Conservation (phyloP, 2,888 invertebrate genomes). For the Steinernema carpocapsae region DNA sequence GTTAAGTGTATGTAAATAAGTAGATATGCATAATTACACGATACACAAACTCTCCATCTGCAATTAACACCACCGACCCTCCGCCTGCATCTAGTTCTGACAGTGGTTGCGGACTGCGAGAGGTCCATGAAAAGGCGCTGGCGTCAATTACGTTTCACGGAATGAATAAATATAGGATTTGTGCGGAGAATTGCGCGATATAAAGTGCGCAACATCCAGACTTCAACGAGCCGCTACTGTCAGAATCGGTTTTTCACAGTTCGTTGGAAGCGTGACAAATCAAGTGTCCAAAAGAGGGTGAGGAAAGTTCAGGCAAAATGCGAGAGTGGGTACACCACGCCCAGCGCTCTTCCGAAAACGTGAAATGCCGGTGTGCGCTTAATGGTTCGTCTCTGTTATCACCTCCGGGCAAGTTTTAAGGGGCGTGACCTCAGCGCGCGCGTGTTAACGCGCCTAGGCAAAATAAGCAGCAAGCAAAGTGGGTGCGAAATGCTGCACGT, state of each 20-base stretch:
- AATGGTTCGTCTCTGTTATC: background rate
- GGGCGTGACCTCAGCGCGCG: slow-evolving; percentile 30
- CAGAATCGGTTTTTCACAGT: slow-evolving; percentile 19
- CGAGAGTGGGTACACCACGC: too few species aligned
- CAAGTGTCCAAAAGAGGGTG: background rate
- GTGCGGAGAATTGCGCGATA: background rate
- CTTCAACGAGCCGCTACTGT: background rate
- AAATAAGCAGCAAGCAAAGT: slow-evolving; percentile 28
- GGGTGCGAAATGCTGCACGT: slow-evolving; percentile 2
- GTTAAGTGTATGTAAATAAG: slow-evolving; percentile 28
- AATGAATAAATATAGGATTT: slow-evolving; percentile 29
- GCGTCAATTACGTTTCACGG: slow-evolving; percentile 17
- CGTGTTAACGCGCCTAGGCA: too few species aligned
- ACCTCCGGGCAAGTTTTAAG: slow-evolving; percentile 5
- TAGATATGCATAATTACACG: slow-evolving; percentile 18
- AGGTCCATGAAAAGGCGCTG: background rate
- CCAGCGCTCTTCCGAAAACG: too few species aligned
- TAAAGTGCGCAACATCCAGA: background rate
- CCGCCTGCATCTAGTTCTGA: background rate
- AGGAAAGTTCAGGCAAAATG: background rate
- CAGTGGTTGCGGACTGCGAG: background rate
- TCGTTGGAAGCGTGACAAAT: background rate
- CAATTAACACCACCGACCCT: slow-evolving; percentile 2
- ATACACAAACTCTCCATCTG: background rate
- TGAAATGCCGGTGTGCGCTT: background rate